Conservation (phyloP, 1,140 invertebrate species). For the Oncopodura yosiiana region DNA sequence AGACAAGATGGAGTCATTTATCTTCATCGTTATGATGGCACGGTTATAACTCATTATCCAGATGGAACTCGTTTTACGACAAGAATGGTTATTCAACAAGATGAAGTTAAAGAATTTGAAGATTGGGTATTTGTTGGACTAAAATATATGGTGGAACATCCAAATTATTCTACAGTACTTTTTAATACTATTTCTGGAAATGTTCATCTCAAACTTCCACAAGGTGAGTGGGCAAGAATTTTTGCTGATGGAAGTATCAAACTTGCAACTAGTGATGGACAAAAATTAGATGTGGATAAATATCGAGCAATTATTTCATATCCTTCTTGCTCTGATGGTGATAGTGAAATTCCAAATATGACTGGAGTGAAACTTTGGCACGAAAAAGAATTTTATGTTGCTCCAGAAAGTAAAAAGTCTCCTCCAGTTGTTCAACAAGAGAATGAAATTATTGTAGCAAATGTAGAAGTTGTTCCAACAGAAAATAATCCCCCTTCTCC, state of each 20-base stretch:
- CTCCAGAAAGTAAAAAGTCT: too few relatives aligned
- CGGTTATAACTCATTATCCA: constrained; percentile 19
- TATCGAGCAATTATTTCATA: not conserved
- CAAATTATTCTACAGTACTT: constrained; percentile 21
- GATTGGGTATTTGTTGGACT: constrained; percentile 26
- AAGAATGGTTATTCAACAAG: constrained; percentile 5
- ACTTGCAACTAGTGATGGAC: not conserved
- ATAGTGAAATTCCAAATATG: constrained; percentile 7
- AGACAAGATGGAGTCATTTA: constrained; percentile 28
- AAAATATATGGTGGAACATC: constrained; percentile 26
- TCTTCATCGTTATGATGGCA: constrained; percentile 21
- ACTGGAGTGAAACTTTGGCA: constrained; percentile 19
- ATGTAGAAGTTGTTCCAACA: not conserved
- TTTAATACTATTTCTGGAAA: constrained; percentile 22
- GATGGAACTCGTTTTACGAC: constrained; percentile 28
- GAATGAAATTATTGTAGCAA: not conserved
- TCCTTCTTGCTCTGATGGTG: constrained; percentile 1
- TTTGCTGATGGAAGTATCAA: constrained; percentile 19
- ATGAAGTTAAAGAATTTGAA: not conserved
- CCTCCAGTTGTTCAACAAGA: not conserved
- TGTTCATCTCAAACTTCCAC: constrained; percentile 13
- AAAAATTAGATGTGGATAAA: constrained; percentile 13
- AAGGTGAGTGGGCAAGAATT: constrained; percentile 24
- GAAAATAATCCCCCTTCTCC: not conserved
- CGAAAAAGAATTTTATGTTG: not conserved